Conservation (phyloP, 1,140 invertebrate genomes). For the Drosophila bocki region DNA sequence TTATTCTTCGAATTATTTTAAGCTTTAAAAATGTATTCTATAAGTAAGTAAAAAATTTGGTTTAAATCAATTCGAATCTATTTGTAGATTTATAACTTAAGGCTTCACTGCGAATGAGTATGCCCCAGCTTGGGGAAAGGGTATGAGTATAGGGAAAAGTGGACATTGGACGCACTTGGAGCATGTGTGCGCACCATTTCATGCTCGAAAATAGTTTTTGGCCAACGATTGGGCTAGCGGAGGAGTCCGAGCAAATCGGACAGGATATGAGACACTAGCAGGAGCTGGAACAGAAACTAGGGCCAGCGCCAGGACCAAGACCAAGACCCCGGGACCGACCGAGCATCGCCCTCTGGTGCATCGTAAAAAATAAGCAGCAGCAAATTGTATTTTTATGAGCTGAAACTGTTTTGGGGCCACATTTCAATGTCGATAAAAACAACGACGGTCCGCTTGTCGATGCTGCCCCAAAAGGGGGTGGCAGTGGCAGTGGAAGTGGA, state of each 20-base stretch:
- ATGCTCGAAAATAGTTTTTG: conserved; percentile 80
- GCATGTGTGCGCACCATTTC: conserved; percentile 78
- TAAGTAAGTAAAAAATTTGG: not conserved
- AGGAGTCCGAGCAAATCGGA: conserved; percentile 21
- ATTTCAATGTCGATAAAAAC: conserved; percentile 83
- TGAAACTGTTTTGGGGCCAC: conserved; percentile 83
- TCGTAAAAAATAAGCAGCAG: conserved; percentile 84
- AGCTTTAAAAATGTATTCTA: not conserved
- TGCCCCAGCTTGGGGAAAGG: not conserved
- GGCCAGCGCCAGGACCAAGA: conserved; percentile 10
- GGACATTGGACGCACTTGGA: conserved; percentile 78
- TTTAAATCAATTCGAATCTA: not conserved
- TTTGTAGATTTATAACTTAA: not conserved
- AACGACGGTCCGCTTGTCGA: conserved; percentile 48
- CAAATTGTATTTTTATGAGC: conserved; percentile 84
- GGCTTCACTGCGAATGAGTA: too few species aligned
- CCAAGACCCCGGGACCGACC: conserved; percentile 30
- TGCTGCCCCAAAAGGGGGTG: not conserved
- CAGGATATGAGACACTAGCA: conserved; percentile 31
- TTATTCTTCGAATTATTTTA: not conserved
- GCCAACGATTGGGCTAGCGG: conserved; percentile 37
- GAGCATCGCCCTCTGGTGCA: conserved; percentile 78
- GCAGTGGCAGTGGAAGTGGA: not conserved
- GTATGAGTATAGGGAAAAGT: conserved; percentile 27
- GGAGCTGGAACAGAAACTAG: conserved; percentile 27